Base-by-base conservation (phyloP, 2,113 vertebrate genomes). In the Mobula birostris region DNA sequence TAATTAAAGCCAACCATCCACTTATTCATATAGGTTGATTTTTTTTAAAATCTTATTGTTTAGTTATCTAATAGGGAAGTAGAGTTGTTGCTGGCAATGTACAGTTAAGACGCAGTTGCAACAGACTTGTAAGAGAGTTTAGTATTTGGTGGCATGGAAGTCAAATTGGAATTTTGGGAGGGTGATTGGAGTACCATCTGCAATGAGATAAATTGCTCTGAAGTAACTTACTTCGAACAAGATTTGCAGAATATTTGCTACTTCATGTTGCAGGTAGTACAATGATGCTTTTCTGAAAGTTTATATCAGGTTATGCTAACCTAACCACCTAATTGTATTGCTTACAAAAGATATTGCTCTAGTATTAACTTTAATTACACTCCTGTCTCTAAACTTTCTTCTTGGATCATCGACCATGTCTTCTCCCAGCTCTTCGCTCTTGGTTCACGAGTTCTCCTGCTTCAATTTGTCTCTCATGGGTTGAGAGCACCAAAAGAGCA, bases 21-120 rank as follows among this genome's bases (percentile, higher is more conserved):
- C 63, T 90, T 90, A 74, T 56, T 74, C n/a, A 36, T 74, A 40
- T 7, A 93, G 70, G 36, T 93, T 93, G 21, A n/a, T 88, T 88
- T n/a, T 27, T 66, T 68, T 90, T 91, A 1, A 48, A 48, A 48
- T 63, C 27, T n/a, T 58, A 48, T 70, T 72, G 7, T 74, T 21
- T 29, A 48, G 24, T 74, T 36, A 19, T 56, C 15, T 83, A 83
- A 83, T 21, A 83, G 36, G 40, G 19, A 68, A 68, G 61, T 8
- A 24, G 9, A 61, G 61, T 70, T 72, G 68, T 74, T 74, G 90
- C n/a, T 72, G 36, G 1, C 70, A 21, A 76, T 48, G 24, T 21
- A 68, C n/a, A 72, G 2, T 93, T 66, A 93, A 48, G 19, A 14
- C 63, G 14, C 8, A 7, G 63, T 19, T 91, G 32, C 19, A 92